A percentile compares a stretch with the other conserved stretches of the same genome.
phyloP scores from a whole-genome alignment of 2,113 vertebrate genomes.

The Cervus canadensis region DNA sequence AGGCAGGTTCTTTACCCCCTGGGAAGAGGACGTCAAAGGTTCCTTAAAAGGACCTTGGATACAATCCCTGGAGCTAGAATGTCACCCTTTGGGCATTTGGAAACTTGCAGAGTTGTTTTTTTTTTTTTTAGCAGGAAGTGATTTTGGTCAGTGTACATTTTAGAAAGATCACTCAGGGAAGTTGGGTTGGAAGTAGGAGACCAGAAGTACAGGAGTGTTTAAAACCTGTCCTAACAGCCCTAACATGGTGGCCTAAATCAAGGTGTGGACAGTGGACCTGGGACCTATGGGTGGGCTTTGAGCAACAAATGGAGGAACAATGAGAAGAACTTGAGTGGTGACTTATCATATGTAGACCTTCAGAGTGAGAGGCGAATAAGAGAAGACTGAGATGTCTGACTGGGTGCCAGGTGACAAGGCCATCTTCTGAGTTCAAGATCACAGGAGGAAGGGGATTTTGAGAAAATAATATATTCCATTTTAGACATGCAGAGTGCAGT shows the following conservation, averaged over 20 bases:
- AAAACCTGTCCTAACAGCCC: neutral
- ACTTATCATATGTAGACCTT: neutral
- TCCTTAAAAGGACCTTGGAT: neutral
- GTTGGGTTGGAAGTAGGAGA: neutral
- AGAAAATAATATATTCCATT: neutral
- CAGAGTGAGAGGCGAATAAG: neutral
- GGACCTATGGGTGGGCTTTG: neutral
- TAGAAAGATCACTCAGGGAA: neutral
- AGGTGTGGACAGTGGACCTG: neutral
- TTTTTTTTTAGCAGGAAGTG: neutral
- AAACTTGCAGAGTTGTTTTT: neutral
- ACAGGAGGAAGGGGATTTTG: neutral
- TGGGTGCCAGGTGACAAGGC: neutral
- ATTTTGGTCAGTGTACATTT: neutral
- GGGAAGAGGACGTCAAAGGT: neutral
- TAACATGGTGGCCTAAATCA: neutral
- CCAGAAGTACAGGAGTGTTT: neutral
- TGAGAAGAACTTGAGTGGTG: neutral
- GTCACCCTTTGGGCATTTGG: neutral
- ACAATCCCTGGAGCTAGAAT: neutral
- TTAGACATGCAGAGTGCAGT: neutral
- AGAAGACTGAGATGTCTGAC: neutral
- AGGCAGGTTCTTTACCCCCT: neutral
- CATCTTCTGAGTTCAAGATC: neutral
- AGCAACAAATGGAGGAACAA: neutral